phyloP scores from a whole-genome alignment of 2,888 invertebrate species.

The Ashinkailepas kermadecensis region DNA sequence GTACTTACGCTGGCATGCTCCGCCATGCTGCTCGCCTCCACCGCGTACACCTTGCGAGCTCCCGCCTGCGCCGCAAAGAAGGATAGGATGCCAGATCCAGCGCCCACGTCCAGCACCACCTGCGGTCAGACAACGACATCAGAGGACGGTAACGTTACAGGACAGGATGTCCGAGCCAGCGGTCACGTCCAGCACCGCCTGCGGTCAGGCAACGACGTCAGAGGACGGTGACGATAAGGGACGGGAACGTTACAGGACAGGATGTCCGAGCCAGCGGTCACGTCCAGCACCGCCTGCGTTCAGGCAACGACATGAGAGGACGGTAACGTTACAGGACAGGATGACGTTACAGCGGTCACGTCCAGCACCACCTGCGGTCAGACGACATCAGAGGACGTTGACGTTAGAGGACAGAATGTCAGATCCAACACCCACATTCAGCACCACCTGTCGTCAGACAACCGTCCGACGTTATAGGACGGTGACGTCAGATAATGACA shows the following conservation, averaged over 20 bases:
- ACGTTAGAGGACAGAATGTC: slow-evolving; percentile 76
- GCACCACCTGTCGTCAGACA: slow-evolving; percentile 65
- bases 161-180: slow-evolving; percentile 97
- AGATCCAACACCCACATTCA: slow-evolving; percentile 97
- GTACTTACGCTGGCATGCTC: slow-evolving; percentile 69
- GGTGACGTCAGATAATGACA: too few species aligned
- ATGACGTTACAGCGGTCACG: slow-evolving; percentile 97
- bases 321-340: slow-evolving; percentile 56
- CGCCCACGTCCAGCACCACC: slow-evolving; percentile 94
- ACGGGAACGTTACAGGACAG: slow-evolving; percentile 73
- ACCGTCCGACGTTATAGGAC: background rate
- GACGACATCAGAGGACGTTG: background rate
- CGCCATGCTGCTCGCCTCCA: slow-evolving; percentile 99
- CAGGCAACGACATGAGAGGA: background rate
- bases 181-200: slow-evolving; percentile 93
- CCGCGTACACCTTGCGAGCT: slow-evolving; percentile 91
- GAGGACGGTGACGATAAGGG: slow-evolving; percentile 46
- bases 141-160: slow-evolving; percentile 41
- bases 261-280: slow-evolving; percentile 97
- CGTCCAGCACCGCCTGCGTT: slow-evolving; percentile 89
- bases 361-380: slow-evolving; percentile 79
- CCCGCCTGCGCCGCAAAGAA: slow-evolving; percentile 98
- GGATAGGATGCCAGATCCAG: slow-evolving; percentile 95
- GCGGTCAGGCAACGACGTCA: slow-evolving; percentile 43
- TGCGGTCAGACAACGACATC: slow-evolving; percentile 50